Evolutionary conservation across 2,113 vertebrate species (phyloP), one percentile per base, ranked within the genome.

Genomic region (Corapipo altera): DNA sequence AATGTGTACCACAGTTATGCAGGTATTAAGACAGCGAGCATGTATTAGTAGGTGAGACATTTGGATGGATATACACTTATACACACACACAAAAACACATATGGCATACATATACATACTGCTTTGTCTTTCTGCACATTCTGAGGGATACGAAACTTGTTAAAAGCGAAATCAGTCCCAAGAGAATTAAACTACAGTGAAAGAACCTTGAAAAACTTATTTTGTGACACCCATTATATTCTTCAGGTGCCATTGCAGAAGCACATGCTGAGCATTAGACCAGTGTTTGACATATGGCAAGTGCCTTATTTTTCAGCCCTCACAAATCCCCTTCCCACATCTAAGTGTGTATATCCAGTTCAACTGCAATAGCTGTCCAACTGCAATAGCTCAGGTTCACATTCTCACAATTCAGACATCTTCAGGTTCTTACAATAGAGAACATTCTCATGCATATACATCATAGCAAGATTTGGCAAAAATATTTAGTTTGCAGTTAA

Each of bases 241-340:
- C 17, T 7, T 7, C 23, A 80, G 59, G n/a, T 92, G 49, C 35
- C 48, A 5, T 49, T 71, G 23, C 41, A 71, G 72, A 62, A 94
- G 52, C n/a, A 70, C 1, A 0, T 70, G 26, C 28, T 58, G 75
- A 85, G 41, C 26, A 44, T 22, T 67, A 64, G 30, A 43, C 18
- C 16, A 15, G 3, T 0, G 0, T 66, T 33, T 80, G 66, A 78
- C 11, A 5, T 41, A 18, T 5, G 35, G 37, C n/a, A 78, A 55
- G 15, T 54, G 43, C 52, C 49, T 23, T 61, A 13, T 16, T 82
- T 78, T 41, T 80, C 44, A 81, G 12, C 21, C 15, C 27, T 62
- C 75, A 23, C 1, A 11, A 44, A 48, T 59, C 33, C 8, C 18
- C 4, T 35, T 54, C 37, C 41, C 7, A 24, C 11, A 4, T 66